Base-by-base conservation (phyloP, 1,140 invertebrate genomes). In the Hetaerina americana region DNA sequence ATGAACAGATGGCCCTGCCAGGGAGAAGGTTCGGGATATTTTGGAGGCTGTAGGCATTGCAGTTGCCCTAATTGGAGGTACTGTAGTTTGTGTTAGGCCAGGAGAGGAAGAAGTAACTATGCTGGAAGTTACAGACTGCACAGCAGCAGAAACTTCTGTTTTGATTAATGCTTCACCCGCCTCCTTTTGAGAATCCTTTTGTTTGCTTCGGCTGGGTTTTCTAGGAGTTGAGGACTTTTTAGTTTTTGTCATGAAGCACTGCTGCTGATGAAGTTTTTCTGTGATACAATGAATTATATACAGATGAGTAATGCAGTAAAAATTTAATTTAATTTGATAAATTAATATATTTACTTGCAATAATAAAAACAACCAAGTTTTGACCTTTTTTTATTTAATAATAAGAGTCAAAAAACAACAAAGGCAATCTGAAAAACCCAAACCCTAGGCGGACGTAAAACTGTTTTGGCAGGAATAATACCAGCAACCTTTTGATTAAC, bases 251-350 rank as follows among this genome's bases (percentile, higher is more conserved):
- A 86, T 82, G 1, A 84, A 84, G 79, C 87, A 86, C n/a, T 85
- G 80, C 74, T 88, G 87, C 73, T 87, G 86, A 78, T 91, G 89
- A 74, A 81, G 74, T 66, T 77, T 76, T 72, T 81, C 79, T 80
- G 72, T 8, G 78, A 74, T 15, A 73, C n/a, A 57, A 18, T 57
- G 2, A 40, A 8, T 40, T 40, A 15, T 40, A 40, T 66, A 74
- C 72, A 31, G n/a, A 73, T 24, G 26, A 68, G 70, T 24, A 31
- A 24, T 6, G 18, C 15, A 26, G 15, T 57, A 26, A 22, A 49
- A 18, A 24, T n/a, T n/a, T n/a, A n/a, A n/a, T n/a, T n/a, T n/a
- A n/a, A n/a, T n/a, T n/a, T n/a, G n/a, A n/a, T n/a, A n/a, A n/a
- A n/a, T n/a, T n/a, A n/a, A n/a, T n/a, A n/a, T n/a, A n/a, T n/a